Conservation (phyloP, 2,797 vertebrate species). For the Coluber constrictor region DNA sequence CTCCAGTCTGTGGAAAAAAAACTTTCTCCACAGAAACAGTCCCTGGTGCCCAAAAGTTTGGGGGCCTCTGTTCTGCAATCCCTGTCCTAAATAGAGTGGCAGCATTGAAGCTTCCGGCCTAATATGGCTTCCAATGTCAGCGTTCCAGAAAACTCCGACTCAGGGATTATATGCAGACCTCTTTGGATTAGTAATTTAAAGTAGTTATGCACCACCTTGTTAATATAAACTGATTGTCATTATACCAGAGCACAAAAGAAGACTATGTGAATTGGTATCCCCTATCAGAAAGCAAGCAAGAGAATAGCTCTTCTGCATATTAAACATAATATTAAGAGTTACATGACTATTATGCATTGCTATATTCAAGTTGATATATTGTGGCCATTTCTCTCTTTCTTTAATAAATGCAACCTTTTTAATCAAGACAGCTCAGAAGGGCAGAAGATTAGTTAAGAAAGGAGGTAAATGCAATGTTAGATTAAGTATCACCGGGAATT, state of each 20-base stretch:
- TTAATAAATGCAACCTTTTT: slow-evolving; percentile 60
- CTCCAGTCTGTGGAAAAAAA: no score
- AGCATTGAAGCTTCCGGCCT: no score
- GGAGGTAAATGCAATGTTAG: slow-evolving; percentile 64
- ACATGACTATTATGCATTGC: slow-evolving; percentile 34
- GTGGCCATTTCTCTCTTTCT: slow-evolving; percentile 48
- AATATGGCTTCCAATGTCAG: no score
- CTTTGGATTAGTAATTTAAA: background rate
- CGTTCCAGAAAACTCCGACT: no score
- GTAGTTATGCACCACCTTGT: no score
- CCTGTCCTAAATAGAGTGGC: no score
- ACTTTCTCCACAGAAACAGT: no score
- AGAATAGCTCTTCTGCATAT: background rate
- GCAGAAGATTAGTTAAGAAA: slow-evolving; percentile 67
- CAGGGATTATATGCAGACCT: background rate
- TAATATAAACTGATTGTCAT: background rate
- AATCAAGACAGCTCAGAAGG: slow-evolving; percentile 64
- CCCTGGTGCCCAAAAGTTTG: no score
- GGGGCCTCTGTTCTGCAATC: background rate
- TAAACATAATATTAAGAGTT: slow-evolving; percentile 24
- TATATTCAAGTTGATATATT: slow-evolving; percentile 52
- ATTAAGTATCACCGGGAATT: slow-evolving; percentile 66
- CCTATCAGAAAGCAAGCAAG: background rate
- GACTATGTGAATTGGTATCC: background rate
- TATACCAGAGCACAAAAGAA: background rate